Percentiles rank a stretch among this genome's conserved stretches.
These are phyloP conservation scores for Bradypus variegatus DNA, from an alignment of 2,797 vertebrate species.

Conservation along the genomic window DNA sequence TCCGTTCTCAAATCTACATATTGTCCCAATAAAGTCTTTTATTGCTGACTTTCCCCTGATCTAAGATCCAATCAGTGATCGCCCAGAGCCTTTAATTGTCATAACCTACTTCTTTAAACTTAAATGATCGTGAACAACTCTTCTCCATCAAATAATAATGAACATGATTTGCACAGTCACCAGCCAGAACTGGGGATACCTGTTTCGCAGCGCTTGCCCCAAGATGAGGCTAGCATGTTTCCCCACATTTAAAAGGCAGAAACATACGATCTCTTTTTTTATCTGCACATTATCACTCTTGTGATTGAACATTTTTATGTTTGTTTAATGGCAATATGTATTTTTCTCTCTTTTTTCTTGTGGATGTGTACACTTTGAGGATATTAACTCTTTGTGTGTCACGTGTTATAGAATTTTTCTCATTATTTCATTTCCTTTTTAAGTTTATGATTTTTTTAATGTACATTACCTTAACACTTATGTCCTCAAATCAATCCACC, in stretches of 20 bases:
- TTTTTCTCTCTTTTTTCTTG: neutral
- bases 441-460: neutral
- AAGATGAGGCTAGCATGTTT: accelerated
- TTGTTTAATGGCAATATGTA: neutral
- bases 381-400: neutral
- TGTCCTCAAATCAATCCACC: neutral
- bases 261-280: neutral
- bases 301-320: neutral
- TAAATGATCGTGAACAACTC: slow-evolving; percentile 40
- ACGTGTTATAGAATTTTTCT: neutral
- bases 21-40: slow-evolving; percentile 36
- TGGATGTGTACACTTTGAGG: no score
- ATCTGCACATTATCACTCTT: neutral
- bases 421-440: neutral
- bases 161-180: neutral
- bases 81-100: slow-evolving; percentile 34
- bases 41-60: slow-evolving; percentile 11
- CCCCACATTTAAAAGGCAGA: neutral
- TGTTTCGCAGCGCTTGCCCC: no score
- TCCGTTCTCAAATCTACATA: neutral
- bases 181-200: neutral
- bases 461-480: no score
- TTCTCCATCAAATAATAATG: neutral
- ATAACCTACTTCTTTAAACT: slow-evolving; percentile 37
- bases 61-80: slow-evolving; percentile 32